phyloP scores from a whole-genome alignment of 2,888 invertebrate species.

The Drosophila subsilvestris region DNA sequence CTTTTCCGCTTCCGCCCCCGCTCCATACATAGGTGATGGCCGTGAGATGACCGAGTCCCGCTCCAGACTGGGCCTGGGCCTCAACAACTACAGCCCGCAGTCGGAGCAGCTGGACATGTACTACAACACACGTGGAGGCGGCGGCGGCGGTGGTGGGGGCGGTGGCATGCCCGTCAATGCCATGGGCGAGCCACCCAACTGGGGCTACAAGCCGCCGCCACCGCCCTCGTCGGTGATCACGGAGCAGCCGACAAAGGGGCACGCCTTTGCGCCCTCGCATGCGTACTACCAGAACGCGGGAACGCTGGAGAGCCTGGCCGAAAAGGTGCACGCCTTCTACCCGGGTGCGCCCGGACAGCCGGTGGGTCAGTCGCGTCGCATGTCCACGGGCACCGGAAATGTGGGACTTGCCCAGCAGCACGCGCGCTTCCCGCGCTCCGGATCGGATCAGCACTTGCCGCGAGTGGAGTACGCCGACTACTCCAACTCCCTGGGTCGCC shows the following conservation, averaged over 20 bases:
- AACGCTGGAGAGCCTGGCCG: constrained; percentile 94
- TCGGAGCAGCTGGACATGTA: constrained; percentile 90
- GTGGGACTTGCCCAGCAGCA: constrained; percentile 82
- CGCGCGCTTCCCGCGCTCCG: constrained; percentile 90
- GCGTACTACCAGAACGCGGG: constrained; percentile 92
- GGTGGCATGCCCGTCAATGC: constrained; percentile 83
- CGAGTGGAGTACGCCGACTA: constrained; percentile 94
- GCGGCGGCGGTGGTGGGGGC: constrained; percentile 16
- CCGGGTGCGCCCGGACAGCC: constrained; percentile 84
- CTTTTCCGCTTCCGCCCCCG: background rate
- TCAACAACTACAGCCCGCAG: constrained; percentile 88
- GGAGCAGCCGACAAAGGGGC: constrained; percentile 94
- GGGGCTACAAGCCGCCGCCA: constrained; percentile 84
- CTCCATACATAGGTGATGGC: constrained; percentile 87
- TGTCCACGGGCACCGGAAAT: constrained; percentile 87
- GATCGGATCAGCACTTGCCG: constrained; percentile 95
- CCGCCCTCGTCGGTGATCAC: constrained; percentile 92
- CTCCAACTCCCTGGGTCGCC: constrained; percentile 89
- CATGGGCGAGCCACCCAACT: constrained; percentile 84
- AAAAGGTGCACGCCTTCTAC: constrained; percentile 96
- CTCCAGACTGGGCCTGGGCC: constrained; percentile 89
- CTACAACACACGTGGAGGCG: constrained; percentile 89
- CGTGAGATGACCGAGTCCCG: constrained; percentile 91
- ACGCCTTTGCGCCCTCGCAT: constrained; percentile 89
- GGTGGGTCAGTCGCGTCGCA: constrained; percentile 85